Percentiles rank a stretch among this genome's conserved stretches.
Evolutionary conservation across 2,113 vertebrate species (phyloP).

Genomic region (Sander lucioperca): DNA sequence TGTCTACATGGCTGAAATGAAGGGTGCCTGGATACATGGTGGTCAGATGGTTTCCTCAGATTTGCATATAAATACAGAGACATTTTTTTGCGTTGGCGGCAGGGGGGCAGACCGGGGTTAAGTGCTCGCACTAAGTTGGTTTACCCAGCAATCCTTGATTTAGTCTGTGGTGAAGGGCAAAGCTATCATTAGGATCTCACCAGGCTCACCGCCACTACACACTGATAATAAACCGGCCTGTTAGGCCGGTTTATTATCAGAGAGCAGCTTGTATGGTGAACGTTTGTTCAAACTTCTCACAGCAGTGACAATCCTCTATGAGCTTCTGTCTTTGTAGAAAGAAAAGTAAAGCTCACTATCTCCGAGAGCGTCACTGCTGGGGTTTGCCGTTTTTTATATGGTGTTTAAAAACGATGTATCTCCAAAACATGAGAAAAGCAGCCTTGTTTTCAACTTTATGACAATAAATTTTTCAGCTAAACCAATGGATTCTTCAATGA

Average conservation of each 20-base stretch:
- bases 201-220: constrained; percentile 58
- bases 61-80: constrained; percentile 76
- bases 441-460: neutral
- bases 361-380: neutral
- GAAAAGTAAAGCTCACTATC: neutral
- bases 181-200: constrained; percentile 80
- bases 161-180: constrained; percentile 73
- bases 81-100: constrained; percentile 58
- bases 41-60: constrained; percentile 57
- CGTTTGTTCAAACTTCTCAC: constrained; percentile 17
- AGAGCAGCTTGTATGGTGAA: neutral
- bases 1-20: neutral
- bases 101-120: constrained; percentile 70
- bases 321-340: neutral
- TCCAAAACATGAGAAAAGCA: neutral
- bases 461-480: neutral
- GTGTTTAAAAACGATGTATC: neutral
- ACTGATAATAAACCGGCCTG: constrained; percentile 50
- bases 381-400: neutral
- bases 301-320: neutral
- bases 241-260: neutral
- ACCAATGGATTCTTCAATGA: neutral
- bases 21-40: constrained; percentile 14
- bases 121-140: constrained; percentile 74
- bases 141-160: constrained; percentile 78